These are phyloP conservation scores for Aethina tumida DNA, from an alignment of 1,140 invertebrate genomes.

Conservation along the genomic window DNA sequence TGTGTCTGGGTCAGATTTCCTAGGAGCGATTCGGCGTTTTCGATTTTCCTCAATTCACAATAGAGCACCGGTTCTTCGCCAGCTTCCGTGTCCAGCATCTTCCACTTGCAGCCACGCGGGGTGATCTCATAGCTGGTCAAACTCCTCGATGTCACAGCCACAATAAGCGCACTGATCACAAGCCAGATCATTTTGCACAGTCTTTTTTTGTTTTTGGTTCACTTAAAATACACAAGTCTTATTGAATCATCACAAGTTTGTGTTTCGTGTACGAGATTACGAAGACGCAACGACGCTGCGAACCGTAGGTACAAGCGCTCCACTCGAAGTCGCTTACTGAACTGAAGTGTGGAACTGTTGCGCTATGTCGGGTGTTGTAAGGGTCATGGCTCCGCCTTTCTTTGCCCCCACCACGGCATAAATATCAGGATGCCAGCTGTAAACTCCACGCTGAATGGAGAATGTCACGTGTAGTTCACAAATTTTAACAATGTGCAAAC, in stretches of 20 bases:
- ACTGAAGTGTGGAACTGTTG: slow-evolving; percentile 25
- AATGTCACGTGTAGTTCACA: slow-evolving; percentile 27
- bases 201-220: slow-evolving; percentile 3
- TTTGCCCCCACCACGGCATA: slow-evolving; percentile 17
- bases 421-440: slow-evolving; percentile 26
- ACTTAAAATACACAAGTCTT: slow-evolving; percentile 6
- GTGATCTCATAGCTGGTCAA: slow-evolving; percentile 38
- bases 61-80: slow-evolving; percentile 43
- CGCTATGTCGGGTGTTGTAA: slow-evolving; percentile 24
- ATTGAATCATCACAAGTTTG: slow-evolving; percentile 13
- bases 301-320: slow-evolving; percentile 7
- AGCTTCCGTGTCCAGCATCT: slow-evolving; percentile 43
- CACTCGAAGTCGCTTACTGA: slow-evolving; percentile 5
- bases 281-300: not conserved
- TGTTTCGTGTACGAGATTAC: slow-evolving; percentile 4
- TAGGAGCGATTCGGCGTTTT: slow-evolving; percentile 55
- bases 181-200: slow-evolving; percentile 11
- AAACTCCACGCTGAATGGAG: slow-evolving; percentile 24
- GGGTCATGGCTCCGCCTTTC: slow-evolving; percentile 26
- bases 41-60: slow-evolving; percentile 63
- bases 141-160: slow-evolving; percentile 25
- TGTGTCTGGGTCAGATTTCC: slow-evolving; percentile 53
- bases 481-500: slow-evolving; percentile 30
- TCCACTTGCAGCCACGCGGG: slow-evolving; percentile 59
- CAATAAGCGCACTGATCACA: slow-evolving; percentile 17